Percentiles rank a stretch among this genome's conserved stretches.
These are phyloP conservation scores for Eospalax fontanierii DNA, from an alignment of 2,797 vertebrate species.

Conservation along the genomic window DNA sequence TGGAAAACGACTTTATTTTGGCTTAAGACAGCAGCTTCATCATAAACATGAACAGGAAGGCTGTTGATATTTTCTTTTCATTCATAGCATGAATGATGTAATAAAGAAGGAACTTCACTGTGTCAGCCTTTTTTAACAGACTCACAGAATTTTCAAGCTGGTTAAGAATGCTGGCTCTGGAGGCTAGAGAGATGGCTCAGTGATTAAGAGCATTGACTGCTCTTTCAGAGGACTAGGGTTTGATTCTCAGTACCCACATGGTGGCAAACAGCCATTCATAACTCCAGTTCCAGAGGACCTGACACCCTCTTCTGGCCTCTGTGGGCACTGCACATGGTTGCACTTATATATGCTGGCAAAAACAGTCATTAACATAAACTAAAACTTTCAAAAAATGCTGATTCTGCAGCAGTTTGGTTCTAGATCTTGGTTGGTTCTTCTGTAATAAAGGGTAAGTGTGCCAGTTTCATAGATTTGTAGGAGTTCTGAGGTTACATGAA, in stretches of 20 bases:
- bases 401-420: neutral
- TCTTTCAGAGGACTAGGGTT: no score
- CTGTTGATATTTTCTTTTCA: conserved; percentile 36
- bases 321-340: no score
- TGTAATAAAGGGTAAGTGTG: neutral
- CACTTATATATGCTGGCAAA: no score
- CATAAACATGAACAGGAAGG: conserved; percentile 14
- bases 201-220: no score
- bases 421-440: neutral
- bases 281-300: no score
- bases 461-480: neutral
- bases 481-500: neutral
- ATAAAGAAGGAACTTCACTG: conserved; percentile 13
- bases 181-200: neutral
- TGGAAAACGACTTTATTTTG: neutral
- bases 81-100: conserved; percentile 13
- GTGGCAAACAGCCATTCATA: no score
- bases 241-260: no score
- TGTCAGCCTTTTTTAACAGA: conserved; percentile 50
- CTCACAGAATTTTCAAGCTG: conserved; percentile 46
- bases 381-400: no score
- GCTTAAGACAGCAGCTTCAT: conserved; percentile 1
- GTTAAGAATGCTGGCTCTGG: neutral
- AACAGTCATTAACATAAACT: no score
- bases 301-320: no score